A percentile compares a stretch with the other conserved stretches of the same genome.
Conservation (phyloP, 2,888 invertebrate genomes). For the Synergus itoensis region DNA sequence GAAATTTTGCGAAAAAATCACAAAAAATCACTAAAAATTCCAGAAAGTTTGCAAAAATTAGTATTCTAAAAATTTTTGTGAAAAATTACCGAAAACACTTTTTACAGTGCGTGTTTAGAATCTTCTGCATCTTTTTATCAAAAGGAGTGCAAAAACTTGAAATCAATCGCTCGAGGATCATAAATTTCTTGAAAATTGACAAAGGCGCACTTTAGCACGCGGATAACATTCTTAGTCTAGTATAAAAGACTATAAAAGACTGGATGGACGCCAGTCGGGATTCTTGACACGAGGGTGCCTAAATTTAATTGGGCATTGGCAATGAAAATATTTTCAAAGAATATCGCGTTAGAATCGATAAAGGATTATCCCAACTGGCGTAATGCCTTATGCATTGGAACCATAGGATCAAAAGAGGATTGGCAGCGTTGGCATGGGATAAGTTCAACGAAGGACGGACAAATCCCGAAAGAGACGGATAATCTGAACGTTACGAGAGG, state of each 20-base stretch:
- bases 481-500: slow-evolving; percentile 43
- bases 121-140: too few relatives aligned
- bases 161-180: too few relatives aligned
- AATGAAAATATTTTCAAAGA: slow-evolving; percentile 41
- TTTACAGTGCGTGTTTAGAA: too few relatives aligned
- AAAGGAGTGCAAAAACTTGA: too few relatives aligned
- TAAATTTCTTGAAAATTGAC: background rate
- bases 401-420: slow-evolving; percentile 42
- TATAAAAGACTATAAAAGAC: background rate
- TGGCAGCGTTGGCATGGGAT: slow-evolving; percentile 18
- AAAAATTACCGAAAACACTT: too few relatives aligned
- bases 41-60: too few relatives aligned
- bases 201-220: too few relatives aligned
- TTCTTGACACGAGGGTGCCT: slow-evolving; percentile 6
- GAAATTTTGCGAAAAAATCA: too few relatives aligned
- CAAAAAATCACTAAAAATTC: too few relatives aligned
- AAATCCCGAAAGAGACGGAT: slow-evolving; percentile 45
- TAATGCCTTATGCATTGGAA: slow-evolving; percentile 18
- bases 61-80: too few relatives aligned
- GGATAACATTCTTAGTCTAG: too few relatives aligned
- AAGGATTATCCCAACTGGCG: slow-evolving; percentile 26
- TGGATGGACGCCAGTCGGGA: too few relatives aligned
- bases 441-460: slow-evolving; percentile 41
- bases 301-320: slow-evolving; percentile 11
- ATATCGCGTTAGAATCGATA: slow-evolving; percentile 27